Evolutionary conservation across 2,888 invertebrate genomes (phyloP).

Genomic region (Melinopterus prodromus): DNA sequence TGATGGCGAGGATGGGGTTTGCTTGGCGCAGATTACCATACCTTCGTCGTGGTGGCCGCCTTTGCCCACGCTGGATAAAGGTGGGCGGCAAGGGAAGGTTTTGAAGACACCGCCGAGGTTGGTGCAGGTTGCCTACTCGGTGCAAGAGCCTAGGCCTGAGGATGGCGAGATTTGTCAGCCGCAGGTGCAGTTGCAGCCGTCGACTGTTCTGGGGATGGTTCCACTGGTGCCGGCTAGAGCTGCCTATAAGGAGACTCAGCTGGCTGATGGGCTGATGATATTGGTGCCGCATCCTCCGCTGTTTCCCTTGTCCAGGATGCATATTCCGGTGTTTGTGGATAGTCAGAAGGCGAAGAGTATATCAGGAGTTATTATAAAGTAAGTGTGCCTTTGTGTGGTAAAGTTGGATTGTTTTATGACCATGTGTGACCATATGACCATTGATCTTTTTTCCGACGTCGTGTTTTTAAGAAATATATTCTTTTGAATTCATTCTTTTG

Average conservation of each 20-base stretch:
- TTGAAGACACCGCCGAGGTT: constrained; percentile 71
- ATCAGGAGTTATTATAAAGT: constrained; percentile 87
- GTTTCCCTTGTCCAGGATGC: constrained; percentile 88
- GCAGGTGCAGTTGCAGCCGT: constrained; percentile 72
- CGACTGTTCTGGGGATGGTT: constrained; percentile 66
- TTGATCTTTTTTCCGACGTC: no score
- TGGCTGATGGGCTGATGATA: constrained; percentile 85
- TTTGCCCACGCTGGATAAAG: constrained; percentile 69
- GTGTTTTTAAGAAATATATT: no score
- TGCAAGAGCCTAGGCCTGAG: constrained; percentile 80
- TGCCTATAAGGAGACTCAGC: constrained; percentile 83
- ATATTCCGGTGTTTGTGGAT: constrained; percentile 89
- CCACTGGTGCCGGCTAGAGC: constrained; percentile 80
- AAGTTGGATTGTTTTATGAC: neutral
- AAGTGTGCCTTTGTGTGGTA: constrained; percentile 52
- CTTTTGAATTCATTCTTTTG: no score
- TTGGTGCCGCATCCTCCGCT: constrained; percentile 88
- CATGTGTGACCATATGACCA: no score
- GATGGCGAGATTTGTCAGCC: constrained; percentile 77
- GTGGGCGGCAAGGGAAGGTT: constrained; percentile 61
- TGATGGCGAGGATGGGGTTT: constrained; percentile 91
- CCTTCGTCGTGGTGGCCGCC: constrained; percentile 94
- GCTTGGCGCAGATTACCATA: constrained; percentile 82
- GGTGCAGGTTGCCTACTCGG: constrained; percentile 86
- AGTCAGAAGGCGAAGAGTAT: constrained; percentile 72